phyloP scores from a whole-genome alignment of 1,140 invertebrate genomes.

The Phocides pigmalion region DNA sequence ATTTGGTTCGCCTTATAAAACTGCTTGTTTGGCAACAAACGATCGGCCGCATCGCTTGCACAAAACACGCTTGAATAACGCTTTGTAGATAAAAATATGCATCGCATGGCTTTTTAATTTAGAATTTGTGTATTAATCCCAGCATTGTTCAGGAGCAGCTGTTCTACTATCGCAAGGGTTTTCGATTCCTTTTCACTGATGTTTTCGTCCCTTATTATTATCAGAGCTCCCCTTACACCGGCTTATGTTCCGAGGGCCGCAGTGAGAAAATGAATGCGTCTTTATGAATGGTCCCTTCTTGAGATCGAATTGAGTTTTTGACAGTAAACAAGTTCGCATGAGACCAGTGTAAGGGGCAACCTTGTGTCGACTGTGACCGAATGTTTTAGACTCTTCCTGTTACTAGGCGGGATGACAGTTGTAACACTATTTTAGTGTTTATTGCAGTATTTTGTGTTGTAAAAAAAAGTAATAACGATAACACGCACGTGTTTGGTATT shows the following conservation, averaged over 20 bases:
- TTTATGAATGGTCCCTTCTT: slow-evolving; percentile 72
- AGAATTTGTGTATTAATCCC: slow-evolving; percentile 72
- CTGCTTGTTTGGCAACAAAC: slow-evolving; percentile 60
- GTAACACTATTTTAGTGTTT: background rate
- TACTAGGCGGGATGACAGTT: slow-evolving; percentile 31
- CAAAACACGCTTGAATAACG: slow-evolving; percentile 52
- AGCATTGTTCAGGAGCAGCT: slow-evolving; percentile 71
- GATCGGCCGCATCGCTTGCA: slow-evolving; percentile 55
- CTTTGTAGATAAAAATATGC: slow-evolving; percentile 62
- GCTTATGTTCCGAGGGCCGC: slow-evolving; percentile 57
- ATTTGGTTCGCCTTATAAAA: slow-evolving; percentile 60
- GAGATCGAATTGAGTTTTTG: slow-evolving; percentile 71
- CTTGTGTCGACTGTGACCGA: slow-evolving; percentile 36
- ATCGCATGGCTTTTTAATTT: slow-evolving; percentile 60
- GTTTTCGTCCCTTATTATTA: slow-evolving; percentile 73
- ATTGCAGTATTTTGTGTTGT: background rate
- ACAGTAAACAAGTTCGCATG: slow-evolving; percentile 72
- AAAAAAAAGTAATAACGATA: background rate
- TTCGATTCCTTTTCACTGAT: slow-evolving; percentile 67
- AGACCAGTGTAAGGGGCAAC: slow-evolving; percentile 54
- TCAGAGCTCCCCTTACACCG: slow-evolving; percentile 63
- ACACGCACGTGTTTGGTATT: background rate
- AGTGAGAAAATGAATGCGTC: slow-evolving; percentile 68
- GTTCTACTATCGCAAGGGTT: slow-evolving; percentile 73
- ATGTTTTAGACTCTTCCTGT: slow-evolving; percentile 32